Base-by-base conservation (phyloP, 2,888 invertebrate species). In the Acronicta leporina region DNA sequence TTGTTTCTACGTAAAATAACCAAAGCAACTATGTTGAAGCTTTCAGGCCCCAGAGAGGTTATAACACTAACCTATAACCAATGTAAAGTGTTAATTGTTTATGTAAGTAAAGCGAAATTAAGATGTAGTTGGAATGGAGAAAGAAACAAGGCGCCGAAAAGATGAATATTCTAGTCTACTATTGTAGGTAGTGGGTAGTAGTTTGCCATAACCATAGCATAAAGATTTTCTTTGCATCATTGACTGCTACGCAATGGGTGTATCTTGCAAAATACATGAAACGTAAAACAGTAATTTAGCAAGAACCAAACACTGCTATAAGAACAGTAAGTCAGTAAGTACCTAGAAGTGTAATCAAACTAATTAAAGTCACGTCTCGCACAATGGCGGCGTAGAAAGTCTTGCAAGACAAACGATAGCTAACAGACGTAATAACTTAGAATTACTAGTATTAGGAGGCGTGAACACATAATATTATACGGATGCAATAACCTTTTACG, bases 351-450 rank as follows among this genome's bases (percentile, higher is more conserved):
- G 54, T 51, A 59, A 68, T 65, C 53, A 64, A 68, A 51, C 41
- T 25, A 54, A 68, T 58, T 52, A 54, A 71, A 60, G 72, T 69
- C 72, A 69, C 72, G 61, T 69, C 38, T 56, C 7, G 16, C 20
- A 38, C 46, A 54, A 49, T 56, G 20, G 63, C 33, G 15, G 10
- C 46, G 47, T 70, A 72, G 72, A 66, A 69, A 71, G 67, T 61
- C 61, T 42, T 46, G 61, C 47, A 53, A 65, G 48, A 56, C 51
- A 55, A 65, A 48, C 25, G 47, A 59, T 54, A 53, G 53, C 42
- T 64, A 41, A 55, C 58, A 68, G 51, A 44, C 56, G 56, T 64
- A 59, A 59, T 71, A 41, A 45, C 40, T 68, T 20, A 48, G 48
- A 67, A 71, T 71, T 56, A 68, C 54, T 55, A 52, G 16, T 38